A percentile compares a stretch with the other conserved stretches of the same genome.
phyloP scores from a whole-genome alignment of 1,140 invertebrate species.

The Bombus picipes region DNA sequence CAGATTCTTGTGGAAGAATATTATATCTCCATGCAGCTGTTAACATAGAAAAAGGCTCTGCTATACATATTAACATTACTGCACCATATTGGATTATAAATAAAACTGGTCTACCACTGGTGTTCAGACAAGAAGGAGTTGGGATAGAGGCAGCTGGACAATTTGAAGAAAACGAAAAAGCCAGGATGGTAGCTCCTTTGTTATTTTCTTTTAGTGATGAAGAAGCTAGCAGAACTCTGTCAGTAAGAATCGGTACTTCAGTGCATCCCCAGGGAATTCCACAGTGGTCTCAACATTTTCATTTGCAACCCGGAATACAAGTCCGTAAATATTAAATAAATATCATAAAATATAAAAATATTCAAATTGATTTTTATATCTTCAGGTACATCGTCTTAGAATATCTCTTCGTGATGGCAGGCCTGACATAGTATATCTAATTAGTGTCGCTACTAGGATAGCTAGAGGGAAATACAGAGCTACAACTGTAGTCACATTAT shows the following conservation, averaged over 20 bases:
- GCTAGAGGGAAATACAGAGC: conserved; percentile 94
- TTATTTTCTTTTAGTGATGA: conserved; percentile 96
- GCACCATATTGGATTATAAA: conserved; percentile 98
- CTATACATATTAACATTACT: conserved; percentile 88
- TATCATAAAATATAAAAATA: not conserved
- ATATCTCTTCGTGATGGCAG: conserved; percentile 85
- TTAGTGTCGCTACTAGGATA: conserved; percentile 93
- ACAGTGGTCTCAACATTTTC: conserved; percentile 93
- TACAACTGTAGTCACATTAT: conserved; percentile 96
- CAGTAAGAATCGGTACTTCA: conserved; percentile 88
- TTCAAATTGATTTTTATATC: not conserved
- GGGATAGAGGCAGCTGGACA: conserved; percentile 93
- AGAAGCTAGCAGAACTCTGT: conserved; percentile 86
- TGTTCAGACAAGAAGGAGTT: conserved; percentile 95
- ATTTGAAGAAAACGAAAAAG: conserved; percentile 96
- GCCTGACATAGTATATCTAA: conserved; percentile 88
- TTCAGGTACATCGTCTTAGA: conserved; percentile 85
- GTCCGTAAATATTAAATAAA: conserved; percentile 76
- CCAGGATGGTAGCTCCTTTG: conserved; percentile 95
- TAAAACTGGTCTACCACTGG: conserved; percentile 95
- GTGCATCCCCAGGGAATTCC: conserved; percentile 86
- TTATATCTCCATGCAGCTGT: conserved; percentile 89
- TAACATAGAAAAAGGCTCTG: conserved; percentile 80
- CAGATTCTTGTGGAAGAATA: conserved; percentile 88
- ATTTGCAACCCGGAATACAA: conserved; percentile 89